Conservation (phyloP, 2,888 invertebrate species). For the Temnothorax ravouxi region DNA sequence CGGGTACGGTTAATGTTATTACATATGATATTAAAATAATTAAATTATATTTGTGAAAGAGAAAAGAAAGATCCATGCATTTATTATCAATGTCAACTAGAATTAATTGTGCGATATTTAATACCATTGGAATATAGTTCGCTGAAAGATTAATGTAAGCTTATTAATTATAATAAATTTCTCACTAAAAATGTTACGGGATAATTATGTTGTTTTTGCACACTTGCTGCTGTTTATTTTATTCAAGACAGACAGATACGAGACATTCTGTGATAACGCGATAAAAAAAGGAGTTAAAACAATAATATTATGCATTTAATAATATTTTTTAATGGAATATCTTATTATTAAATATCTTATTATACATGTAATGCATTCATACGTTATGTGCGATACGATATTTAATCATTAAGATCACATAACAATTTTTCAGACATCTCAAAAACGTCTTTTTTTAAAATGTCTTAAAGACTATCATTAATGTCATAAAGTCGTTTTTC, state of each 20-base stretch:
- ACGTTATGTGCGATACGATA: background rate
- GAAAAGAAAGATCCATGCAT: conserved; percentile 19
- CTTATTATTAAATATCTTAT: no score
- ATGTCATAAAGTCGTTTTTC: background rate
- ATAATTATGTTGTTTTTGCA: background rate
- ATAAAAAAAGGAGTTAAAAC: background rate
- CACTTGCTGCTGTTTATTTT: background rate
- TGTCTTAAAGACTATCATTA: background rate
- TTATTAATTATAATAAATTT: conserved; percentile 43
- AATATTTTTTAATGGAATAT: background rate
- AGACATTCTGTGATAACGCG: background rate
- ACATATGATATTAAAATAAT: conserved; percentile 52
- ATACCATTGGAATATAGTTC: conserved; percentile 3
- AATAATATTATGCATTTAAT: background rate
- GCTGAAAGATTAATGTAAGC: conserved; percentile 31
- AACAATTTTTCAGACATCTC: background rate
- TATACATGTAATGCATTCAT: background rate
- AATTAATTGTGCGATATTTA: conserved; percentile 32
- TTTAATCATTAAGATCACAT: background rate
- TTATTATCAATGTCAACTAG: conserved; percentile 30
- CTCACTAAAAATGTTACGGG: background rate
- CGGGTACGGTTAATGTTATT: conserved; percentile 24
- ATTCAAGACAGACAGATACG: background rate
- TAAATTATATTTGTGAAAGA: conserved; percentile 54
- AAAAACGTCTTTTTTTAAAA: background rate